Conservation (phyloP, 2,888 invertebrate species). For the Corythucha ciliata region DNA sequence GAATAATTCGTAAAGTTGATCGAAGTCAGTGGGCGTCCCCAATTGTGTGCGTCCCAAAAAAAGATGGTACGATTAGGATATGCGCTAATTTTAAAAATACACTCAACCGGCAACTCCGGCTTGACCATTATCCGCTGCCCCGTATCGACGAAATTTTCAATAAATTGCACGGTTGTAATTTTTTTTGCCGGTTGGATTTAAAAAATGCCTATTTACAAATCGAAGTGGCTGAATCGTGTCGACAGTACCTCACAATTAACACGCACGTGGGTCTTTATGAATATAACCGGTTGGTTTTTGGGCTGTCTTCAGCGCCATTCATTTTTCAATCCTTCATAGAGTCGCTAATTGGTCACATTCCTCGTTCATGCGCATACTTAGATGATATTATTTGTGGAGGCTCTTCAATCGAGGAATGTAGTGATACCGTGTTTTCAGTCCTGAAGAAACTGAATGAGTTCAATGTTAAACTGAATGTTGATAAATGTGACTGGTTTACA, state of each 20-base stretch:
- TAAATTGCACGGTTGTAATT: slow-evolving; percentile 7
- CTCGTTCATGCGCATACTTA: not conserved
- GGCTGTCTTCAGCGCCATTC: not conserved
- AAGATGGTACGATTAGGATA: slow-evolving; percentile 16
- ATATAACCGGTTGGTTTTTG: slow-evolving; percentile 1
- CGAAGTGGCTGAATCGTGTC: not conserved
- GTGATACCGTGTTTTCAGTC: not conserved
- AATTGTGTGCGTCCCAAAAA: slow-evolving; percentile 5
- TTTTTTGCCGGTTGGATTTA: slow-evolving; percentile 9
- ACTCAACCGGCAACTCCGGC: slow-evolving; percentile 13
- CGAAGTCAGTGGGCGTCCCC: slow-evolving; percentile 24
- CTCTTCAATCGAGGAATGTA: not conserved
- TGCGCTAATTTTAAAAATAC: slow-evolving; percentile 4
- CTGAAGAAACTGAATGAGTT: not conserved
- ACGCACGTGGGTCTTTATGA: slow-evolving; percentile 7
- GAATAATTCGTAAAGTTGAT: slow-evolving; percentile 19
- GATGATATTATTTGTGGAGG: slow-evolving; percentile 9
- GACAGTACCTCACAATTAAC: not conserved
- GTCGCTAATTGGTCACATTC: not conserved
- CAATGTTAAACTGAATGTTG: not conserved
- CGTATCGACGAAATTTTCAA: slow-evolving; percentile 16
- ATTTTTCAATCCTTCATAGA: slow-evolving; percentile 11
- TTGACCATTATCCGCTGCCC: slow-evolving; percentile 23
- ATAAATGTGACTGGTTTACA: slow-evolving; percentile 1
- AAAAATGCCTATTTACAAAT: not conserved